A percentile compares a stretch with the other conserved stretches of the same genome.
phyloP scores from a whole-genome alignment of 2,113 vertebrate genomes.

The Vidua macroura region DNA sequence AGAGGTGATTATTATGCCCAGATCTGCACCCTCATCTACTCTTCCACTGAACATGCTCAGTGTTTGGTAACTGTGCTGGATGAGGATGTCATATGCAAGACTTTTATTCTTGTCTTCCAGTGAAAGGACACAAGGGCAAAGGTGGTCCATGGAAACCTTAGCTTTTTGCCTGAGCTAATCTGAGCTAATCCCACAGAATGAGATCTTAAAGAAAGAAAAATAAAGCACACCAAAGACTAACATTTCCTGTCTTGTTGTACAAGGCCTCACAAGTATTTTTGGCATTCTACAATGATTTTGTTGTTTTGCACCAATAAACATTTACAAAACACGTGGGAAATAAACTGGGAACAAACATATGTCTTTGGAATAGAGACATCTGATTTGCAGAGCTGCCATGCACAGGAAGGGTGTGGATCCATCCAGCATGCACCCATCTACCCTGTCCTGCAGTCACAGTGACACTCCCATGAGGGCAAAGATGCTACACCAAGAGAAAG shows the following conservation, averaged over 20 bases:
- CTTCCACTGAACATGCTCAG: background rate
- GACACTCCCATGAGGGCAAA: background rate
- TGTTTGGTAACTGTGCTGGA: background rate
- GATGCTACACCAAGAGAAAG: background rate
- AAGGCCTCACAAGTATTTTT: background rate
- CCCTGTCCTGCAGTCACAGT: background rate
- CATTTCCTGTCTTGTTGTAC: background rate
- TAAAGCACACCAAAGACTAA: background rate
- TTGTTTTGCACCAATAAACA: background rate
- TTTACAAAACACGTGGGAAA: background rate
- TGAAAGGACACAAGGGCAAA: background rate
- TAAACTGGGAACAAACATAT: rapidly evolving
- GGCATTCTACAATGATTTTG: background rate
- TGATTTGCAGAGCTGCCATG: background rate
- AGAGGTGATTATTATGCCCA: background rate
- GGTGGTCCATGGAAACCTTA: background rate
- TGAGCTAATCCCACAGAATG: background rate
- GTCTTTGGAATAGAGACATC: background rate
- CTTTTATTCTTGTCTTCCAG: background rate
- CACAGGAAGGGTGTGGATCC: background rate
- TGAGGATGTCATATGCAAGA: background rate
- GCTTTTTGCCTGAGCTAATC: background rate
- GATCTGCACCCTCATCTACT: background rate
- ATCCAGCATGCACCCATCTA: rapidly evolving
- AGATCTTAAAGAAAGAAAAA: background rate